Percentiles rank a stretch among this genome's conserved stretches.
These are phyloP conservation scores for Gobius niger DNA, from an alignment of 2,113 vertebrate species.

Conservation along the genomic window DNA sequence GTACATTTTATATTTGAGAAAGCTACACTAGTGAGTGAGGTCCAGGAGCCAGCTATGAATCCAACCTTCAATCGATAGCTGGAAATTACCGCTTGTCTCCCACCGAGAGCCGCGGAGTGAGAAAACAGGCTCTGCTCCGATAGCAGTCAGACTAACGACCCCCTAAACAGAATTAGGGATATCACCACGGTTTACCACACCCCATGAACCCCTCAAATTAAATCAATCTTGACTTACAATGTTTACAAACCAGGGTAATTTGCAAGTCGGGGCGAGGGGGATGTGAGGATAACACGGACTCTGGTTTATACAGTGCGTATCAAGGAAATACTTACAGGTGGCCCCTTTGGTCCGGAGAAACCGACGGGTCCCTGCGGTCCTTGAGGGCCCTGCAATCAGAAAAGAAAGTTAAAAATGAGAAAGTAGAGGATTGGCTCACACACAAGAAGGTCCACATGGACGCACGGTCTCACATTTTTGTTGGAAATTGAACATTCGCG, in stretches of 20 bases:
- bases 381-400: slow-evolving; percentile 88
- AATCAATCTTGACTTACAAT: slow-evolving; percentile 40
- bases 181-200: slow-evolving; percentile 35
- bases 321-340: slow-evolving; percentile 83
- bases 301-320: neutral
- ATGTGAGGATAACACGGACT: neutral
- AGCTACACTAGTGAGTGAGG: slow-evolving; percentile 17
- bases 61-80: slow-evolving; percentile 45
- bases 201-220: slow-evolving; percentile 37
- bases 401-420: slow-evolving; percentile 14
- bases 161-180: slow-evolving; percentile 40
- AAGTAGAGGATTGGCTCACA: neutral
- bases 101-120: slow-evolving; percentile 32
- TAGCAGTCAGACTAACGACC: slow-evolving; percentile 55
- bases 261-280: neutral
- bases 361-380: slow-evolving; percentile 96
- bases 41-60: slow-evolving; percentile 41
- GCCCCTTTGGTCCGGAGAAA: slow-evolving; percentile 94
- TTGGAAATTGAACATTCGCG: too few relatives aligned
- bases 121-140: slow-evolving; percentile 51
- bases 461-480: too few relatives aligned
- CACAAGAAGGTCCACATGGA: too few relatives aligned
- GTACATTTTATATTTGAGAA: slow-evolving; percentile 4
- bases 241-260: slow-evolving; percentile 37
- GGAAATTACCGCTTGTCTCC: slow-evolving; percentile 61